A percentile compares a stretch with the other conserved stretches of the same genome.
These are phyloP conservation scores for Macropodus opercularis DNA, from an alignment of 2,797 vertebrate genomes.

Conservation along the genomic window DNA sequence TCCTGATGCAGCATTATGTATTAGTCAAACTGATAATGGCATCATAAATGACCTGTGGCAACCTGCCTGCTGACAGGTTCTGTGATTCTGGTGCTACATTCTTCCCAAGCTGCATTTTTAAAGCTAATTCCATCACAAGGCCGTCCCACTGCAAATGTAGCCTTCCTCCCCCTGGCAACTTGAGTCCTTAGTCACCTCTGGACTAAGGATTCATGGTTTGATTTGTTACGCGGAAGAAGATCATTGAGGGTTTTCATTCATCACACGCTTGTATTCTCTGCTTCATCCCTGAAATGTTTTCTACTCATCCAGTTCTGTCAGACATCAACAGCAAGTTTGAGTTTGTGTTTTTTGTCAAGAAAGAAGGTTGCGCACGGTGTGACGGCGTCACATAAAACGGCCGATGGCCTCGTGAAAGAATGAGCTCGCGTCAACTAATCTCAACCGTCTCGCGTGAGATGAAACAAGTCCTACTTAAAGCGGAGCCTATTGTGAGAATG, in stretches of 20 bases:
- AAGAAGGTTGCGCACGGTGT: neutral
- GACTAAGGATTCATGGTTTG: too few species aligned
- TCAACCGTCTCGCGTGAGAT: slow-evolving; percentile 30
- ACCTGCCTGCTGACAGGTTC: too few species aligned
- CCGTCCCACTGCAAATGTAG: too few species aligned
- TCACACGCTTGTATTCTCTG: neutral
- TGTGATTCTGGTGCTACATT: too few species aligned
- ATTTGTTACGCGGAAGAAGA: too few species aligned
- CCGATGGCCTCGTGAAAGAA: slow-evolving; percentile 30
- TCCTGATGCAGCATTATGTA: slow-evolving; percentile 20
- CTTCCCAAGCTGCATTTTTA: too few species aligned
- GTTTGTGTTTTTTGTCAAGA: slow-evolving; percentile 15
- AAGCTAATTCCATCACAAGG: too few species aligned
- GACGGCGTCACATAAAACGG: slow-evolving; percentile 4
- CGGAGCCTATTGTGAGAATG: slow-evolving; percentile 29
- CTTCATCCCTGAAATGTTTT: neutral
- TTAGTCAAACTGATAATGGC: too few species aligned
- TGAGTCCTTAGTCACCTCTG: too few species aligned
- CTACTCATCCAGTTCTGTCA: neutral
- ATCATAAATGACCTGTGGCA: too few species aligned
- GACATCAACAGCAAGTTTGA: slow-evolving; percentile 11
- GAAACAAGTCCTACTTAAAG: slow-evolving; percentile 42
- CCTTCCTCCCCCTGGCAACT: too few species aligned
- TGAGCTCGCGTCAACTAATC: slow-evolving; percentile 29
- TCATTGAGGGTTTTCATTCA: slow-evolving; percentile 1